Base-by-base conservation (phyloP, 2,797 vertebrate species). In the Spinus pinus region DNA sequence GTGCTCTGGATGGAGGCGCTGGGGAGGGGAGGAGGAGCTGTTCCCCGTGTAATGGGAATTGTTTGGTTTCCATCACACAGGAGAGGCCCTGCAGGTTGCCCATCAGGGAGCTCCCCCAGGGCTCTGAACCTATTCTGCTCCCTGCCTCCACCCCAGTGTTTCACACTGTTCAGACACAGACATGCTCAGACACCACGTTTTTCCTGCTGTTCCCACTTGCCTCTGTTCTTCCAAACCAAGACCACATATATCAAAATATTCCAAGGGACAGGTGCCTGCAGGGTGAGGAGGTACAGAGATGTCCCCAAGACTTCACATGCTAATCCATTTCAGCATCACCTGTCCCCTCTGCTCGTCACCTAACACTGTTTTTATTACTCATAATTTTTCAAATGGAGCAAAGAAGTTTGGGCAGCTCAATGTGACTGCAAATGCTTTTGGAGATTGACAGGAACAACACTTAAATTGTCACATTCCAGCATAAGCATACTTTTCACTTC, bases 401-500 rank as follows among this genome's bases (percentile, higher is more conserved):
- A 69, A 94, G 54, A 10, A 33, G 72, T 58, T 88, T 56, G 75
- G 64, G 58, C 78, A 93, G 92, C 71, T 88, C 85, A 14, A 2
- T 69, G 58, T 87, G 69, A 33, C 56, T 61, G 60, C 46, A 81
- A 93, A 61, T 27, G 33, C 85, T 78, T 79, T 58, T 60, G 60
- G 77, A 81, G 86, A 94, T 80, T 94, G 92, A 94, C 86, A 84
- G 88, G 62, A 91, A 51, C 81, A 92, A 20, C 83, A 78, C 64
- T 93, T 84, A 90, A 61, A 80, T 54, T 81, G 71, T 74, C 37
- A 6, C 87, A 89, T 92, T 94, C 94, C 91, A 91, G 70, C 39
- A 39, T 9, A 9, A 89, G 57, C 72, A 62, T 94, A 81, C 70
- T 88, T 94, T 90, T 84, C 75, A 18, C 79, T 72, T 86, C 86